Base-by-base conservation (phyloP, 2,797 vertebrate species). In the Coranthus polyacanthus region DNA sequence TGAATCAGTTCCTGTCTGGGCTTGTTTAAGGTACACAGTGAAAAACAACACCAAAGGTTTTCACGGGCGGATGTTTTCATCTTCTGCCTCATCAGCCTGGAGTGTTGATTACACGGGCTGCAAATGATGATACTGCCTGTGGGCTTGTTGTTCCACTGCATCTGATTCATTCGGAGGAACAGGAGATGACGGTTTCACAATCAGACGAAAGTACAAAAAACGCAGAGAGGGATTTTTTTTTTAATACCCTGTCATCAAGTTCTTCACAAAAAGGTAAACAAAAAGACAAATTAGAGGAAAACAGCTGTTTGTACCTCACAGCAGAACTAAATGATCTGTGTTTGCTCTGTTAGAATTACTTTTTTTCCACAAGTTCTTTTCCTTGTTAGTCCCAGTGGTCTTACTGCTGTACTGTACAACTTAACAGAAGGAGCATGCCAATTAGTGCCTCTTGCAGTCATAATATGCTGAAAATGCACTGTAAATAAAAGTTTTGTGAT, bases 91-190 rank as follows among this genome's bases (percentile, higher is more conserved):
- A 85, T 85, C 88, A 85, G 81, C 83, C 69, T 20, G 39, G 46
- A 66, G 85, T 83, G 78, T 84, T 89, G 86, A 91, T 92, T 88
- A 84, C 75, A 66, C 37, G 22, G 45, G 43, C 65, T 72, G 68
- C 61, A 66, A 82, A 75, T 68, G 64, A 74, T 83, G 80, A 68
- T 71, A 34, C 66, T 59, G 84, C 76, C 74, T 67, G 68, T 56
- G 65, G 87, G 82, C 78, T 75, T 74, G 77, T 82, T 82, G 75
- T 78, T 84, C 56, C 53, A 43, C 29, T n/a, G 68, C 68, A 43
- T 77, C 78, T 82, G 79, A 85, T 85, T 87, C 83, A 80, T 62
- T 69, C 41, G 26, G 53, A 69, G 58, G 49, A 82, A 70, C 50
- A 45, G 74, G 66, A 81, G 83, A 81, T 59, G 82, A 83, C 55